A percentile compares a stretch with the other conserved stretches of the same genome.
Evolutionary conservation across 2,888 invertebrate genomes (phyloP).

Genomic region (Papilio elwesi): DNA sequence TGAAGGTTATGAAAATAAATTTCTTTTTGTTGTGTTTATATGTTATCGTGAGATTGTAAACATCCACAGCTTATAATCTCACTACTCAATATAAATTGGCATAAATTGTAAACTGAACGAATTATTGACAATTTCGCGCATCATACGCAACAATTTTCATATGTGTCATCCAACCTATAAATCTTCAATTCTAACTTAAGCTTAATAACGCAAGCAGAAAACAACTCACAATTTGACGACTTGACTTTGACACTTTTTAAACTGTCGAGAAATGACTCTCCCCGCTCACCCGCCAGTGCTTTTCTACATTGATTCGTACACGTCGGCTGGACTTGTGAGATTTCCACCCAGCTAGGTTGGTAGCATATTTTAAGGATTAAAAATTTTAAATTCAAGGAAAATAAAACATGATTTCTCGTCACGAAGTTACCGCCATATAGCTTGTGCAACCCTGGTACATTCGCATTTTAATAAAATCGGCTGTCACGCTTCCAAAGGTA

Average conservation of each 20-base stretch:
- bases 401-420: constrained; percentile 6
- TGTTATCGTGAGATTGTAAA: too few species aligned
- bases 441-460: constrained; percentile 22
- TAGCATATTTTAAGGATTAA: not conserved
- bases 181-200: too few species aligned
- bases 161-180: too few species aligned
- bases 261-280: not conserved
- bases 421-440: constrained; percentile 13
- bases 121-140: too few species aligned
- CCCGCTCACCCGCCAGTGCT: not conserved
- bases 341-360: not conserved
- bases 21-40: not conserved
- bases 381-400: not conserved
- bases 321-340: not conserved
- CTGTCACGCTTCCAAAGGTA: constrained; percentile 48
- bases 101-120: too few species aligned
- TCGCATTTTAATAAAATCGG: constrained; percentile 27
- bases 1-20: constrained; percentile 1
- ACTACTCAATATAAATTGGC: too few species aligned
- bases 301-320: not conserved
- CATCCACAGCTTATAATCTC: too few species aligned
- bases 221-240: not conserved
- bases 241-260: too few species aligned
- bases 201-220: not conserved
- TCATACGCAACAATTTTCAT: too few species aligned